Base-by-base conservation (phyloP, 2,888 invertebrate genomes). In the Yponomeuta sedellus region DNA sequence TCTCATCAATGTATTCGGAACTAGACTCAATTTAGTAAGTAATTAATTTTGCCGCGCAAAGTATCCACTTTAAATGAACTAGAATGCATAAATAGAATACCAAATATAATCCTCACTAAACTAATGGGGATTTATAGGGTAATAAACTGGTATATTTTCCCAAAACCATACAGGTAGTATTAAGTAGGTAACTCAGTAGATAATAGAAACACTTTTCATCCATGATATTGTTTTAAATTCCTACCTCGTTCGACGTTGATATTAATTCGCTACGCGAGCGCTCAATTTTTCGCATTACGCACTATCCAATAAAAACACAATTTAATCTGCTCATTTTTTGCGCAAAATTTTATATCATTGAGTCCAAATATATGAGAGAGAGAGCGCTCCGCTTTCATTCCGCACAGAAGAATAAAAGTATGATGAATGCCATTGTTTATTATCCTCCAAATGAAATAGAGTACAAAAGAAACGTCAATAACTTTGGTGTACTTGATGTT, bases 271-370 rank as follows among this genome's bases (percentile, higher is more conserved):
- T 79, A 78, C 77, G 81, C 72, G 83, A 76, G 71, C 82, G 80
- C 80, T 78, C 91, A 91, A 91, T 91, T 91, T 91, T 86, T 91
- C 91, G 89, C 90, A 88, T 81, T 88, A 84, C 86, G 89, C 86
- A 86, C 86, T 81, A 76, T 78, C 84, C 88, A 83, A 89, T 88
- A 88, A 84, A 89, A 88, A 88, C 78, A 84, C 82, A 89, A 90
- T 89, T 91, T 91, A 91, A 91, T 91, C 90, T 89, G 79, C 88
- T 90, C 87, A 91, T 90, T 90, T 90, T 89, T 91, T 86, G 84
- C 82, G 83, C 85, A 81, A 85, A 88, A 89, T 87, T 90, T 90
- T 85, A 88, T 88, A 89, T 90, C 77, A 90, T 84, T 87, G 85
- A 79, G 80, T 78, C 73, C 83, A 85, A 85, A 87, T 88, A 86